These are phyloP conservation scores for Rhinatrema bivittatum DNA, from an alignment of 2,797 vertebrate genomes.

Conservation along the genomic window DNA sequence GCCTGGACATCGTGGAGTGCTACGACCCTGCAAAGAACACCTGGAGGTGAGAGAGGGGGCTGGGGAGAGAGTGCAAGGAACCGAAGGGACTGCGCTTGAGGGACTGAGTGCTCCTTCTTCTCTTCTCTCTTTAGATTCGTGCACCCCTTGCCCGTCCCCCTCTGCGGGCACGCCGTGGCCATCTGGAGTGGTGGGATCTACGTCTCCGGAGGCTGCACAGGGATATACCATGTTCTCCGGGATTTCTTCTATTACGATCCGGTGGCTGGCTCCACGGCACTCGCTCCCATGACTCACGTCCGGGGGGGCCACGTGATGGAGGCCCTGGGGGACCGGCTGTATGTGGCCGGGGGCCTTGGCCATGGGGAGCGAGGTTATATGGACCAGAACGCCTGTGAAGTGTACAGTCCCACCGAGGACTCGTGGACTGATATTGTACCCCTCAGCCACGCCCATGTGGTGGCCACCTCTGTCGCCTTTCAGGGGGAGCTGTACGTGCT, in stretches of 20 bases:
- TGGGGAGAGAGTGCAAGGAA: no score
- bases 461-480: conserved; percentile 46
- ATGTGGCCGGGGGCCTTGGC: conserved; percentile 56
- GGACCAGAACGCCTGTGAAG: conserved; percentile 59
- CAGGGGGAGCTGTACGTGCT: conserved; percentile 56
- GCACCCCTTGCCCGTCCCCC: conserved; percentile 40
- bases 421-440: conserved; percentile 48
- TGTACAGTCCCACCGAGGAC: conserved; percentile 44
- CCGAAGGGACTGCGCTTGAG: no score
- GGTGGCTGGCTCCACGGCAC: conserved; percentile 18
- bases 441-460: conserved; percentile 57
- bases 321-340: conserved; percentile 44
- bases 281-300: conserved; percentile 52
- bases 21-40: conserved; percentile 47
- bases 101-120: no score
- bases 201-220: conserved; percentile 54
- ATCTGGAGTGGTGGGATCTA: conserved; percentile 55
- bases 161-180: conserved; percentile 58
- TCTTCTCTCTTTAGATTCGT: conserved; percentile 27
- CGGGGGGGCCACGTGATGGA: conserved; percentile 63
- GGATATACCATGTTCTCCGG: conserved; percentile 27
- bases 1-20: conserved; percentile 58
- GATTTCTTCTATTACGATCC: conserved; percentile 56
- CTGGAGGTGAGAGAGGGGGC: conserved; percentile 56
- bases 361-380: conserved; percentile 37